These are phyloP conservation scores for Drosophila prosaltans DNA, from an alignment of 1,140 invertebrate genomes.

Conservation along the genomic window DNA sequence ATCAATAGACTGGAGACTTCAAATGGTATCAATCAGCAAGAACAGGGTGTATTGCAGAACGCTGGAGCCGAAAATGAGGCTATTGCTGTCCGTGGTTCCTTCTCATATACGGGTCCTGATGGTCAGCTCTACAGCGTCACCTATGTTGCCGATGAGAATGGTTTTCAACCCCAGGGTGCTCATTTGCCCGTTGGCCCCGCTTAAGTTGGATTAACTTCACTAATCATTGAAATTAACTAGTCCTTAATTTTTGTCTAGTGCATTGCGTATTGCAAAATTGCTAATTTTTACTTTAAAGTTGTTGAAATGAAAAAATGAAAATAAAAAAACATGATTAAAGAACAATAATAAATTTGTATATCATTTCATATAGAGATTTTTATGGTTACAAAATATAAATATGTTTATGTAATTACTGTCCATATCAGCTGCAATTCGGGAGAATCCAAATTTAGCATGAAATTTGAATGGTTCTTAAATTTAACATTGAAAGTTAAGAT, in stretches of 20 bases:
- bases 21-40: conserved; percentile 32
- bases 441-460: too few species aligned
- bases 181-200: conserved; percentile 85
- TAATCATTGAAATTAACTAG: conserved; percentile 20
- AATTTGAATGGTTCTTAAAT: too few species aligned
- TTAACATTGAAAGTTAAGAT: too few species aligned
- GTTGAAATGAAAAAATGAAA: too few species aligned
- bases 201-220: conserved; percentile 24
- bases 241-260: conserved; percentile 6
- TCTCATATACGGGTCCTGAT: conserved; percentile 85
- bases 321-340: too few species aligned
- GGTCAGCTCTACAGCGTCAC: conserved; percentile 86
- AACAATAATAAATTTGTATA: too few species aligned
- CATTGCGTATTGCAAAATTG: background rate
- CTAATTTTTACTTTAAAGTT: background rate
- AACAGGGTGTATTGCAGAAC: conserved; percentile 41
- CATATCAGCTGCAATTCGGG: too few species aligned
- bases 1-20: conserved; percentile 42
- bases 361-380: too few species aligned
- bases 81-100: conserved; percentile 85
- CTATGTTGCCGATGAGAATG: conserved; percentile 90
- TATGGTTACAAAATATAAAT: too few species aligned
- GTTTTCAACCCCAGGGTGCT: conserved; percentile 88
- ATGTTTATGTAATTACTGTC: too few species aligned
- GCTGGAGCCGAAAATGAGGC: conserved; percentile 61